Evolutionary conservation across 92 coral and sea anemone species (phyloP).

Genomic region (Nematostella vectensis): DNA sequence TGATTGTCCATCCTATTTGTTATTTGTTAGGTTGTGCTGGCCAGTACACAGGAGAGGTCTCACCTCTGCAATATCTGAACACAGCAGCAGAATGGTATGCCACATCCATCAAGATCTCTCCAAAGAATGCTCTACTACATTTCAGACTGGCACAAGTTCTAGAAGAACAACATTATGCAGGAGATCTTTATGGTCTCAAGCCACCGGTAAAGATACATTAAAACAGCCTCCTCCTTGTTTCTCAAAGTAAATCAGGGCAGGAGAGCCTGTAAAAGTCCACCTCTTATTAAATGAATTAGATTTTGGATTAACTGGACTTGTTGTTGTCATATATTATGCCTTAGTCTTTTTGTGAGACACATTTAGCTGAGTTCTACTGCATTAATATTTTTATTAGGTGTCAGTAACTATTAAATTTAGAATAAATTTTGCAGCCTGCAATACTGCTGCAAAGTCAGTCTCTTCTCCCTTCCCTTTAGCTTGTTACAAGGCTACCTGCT

Average conservation of each 20-base stretch:
- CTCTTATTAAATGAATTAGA: too few relatives aligned
- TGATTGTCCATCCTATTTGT: too few relatives aligned
- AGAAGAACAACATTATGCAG: slow-evolving; percentile 81
- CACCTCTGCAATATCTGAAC: slow-evolving; percentile 68
- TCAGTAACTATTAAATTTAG: too few relatives aligned
- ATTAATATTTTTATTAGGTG: too few relatives aligned
- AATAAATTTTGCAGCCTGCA: too few relatives aligned
- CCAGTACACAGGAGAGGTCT: slow-evolving; percentile 62
- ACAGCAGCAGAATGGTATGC: slow-evolving; percentile 85
- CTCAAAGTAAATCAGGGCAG: neutral
- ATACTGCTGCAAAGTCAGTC: too few relatives aligned
- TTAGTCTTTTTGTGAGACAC: too few relatives aligned
- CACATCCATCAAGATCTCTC: slow-evolving; percentile 79
- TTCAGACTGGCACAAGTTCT: slow-evolving; percentile 77
- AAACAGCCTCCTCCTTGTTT: neutral
- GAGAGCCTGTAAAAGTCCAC: neutral
- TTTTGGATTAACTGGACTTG: too few relatives aligned
- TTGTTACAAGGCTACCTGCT: too few relatives aligned
- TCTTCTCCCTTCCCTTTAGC: too few relatives aligned
- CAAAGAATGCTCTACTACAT: slow-evolving; percentile 80
- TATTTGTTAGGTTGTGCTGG: slow-evolving; percentile 94
- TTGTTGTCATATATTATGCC: too few relatives aligned
- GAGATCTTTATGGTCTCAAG: slow-evolving; percentile 88
- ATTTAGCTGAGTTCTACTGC: too few relatives aligned
- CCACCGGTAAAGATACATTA: slow-evolving; percentile 63